Base-by-base conservation (phyloP, 2,113 vertebrate genomes). In the Dipodomys ordii region DNA sequence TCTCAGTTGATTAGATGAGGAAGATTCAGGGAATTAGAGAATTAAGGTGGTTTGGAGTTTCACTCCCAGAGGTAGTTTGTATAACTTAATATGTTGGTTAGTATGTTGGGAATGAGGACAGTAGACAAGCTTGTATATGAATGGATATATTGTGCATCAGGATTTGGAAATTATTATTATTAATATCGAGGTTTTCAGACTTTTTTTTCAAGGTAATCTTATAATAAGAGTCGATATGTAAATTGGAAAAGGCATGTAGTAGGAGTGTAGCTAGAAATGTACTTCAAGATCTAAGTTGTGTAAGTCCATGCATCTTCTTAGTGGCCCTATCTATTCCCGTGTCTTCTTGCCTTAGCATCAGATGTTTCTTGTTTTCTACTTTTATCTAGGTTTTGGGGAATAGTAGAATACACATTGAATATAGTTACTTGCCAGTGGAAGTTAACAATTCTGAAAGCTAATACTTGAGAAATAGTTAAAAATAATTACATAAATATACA, bases 301-400 rank as follows among this genome's bases (percentile, higher is more conserved):
- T 68, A 53, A 39, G 2, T 25, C 83, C 81, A 3, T 62, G 44
- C 74, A 1, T 80, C 46, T 92, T 68, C 22, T 76, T 35, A 23
- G 23, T 76, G 35, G 27, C 77, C 30, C 2, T 46, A 64, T 87
- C 19, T 62, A 23, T 85, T 12, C 35, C 25, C 77, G 25, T 69
- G 4, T 92, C n/a, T 82, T 73, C 71, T 84, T 73, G 28, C 20
- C 25, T 92, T 90, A 84, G 32, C 19, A 68, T 13, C 39, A 73
- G 53, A 73, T 89, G 68, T 82, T 92, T 93, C 74, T 76, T 79
- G 10, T 93, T 92, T 93, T 35, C 49, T 22, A 90, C 19, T 85
- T 74, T 91, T 81, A 46, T 78, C 28, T 71, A 8, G 25, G 18
- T n/a, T 64, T 39, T 90, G 13, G 25, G 57, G 28, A 93, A 44